phyloP scores from a whole-genome alignment of 2,113 vertebrate genomes.

The Taurulus bubalis region DNA sequence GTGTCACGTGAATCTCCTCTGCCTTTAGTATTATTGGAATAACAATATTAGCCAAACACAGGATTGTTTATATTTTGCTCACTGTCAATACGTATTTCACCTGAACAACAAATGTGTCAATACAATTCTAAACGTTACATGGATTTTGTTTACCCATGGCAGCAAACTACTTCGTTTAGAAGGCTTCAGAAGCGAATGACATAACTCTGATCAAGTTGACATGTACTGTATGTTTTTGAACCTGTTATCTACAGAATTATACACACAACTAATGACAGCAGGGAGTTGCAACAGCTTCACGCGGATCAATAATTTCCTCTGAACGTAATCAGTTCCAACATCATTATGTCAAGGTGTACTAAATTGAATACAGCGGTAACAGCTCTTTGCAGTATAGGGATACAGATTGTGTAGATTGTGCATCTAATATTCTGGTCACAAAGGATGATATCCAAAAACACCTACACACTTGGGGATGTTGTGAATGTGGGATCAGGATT shows the following conservation, averaged over 20 bases:
- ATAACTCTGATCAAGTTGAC: neutral
- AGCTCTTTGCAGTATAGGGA: neutral
- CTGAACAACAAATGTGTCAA: neutral
- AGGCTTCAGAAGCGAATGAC: neutral
- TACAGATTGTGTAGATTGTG: neutral
- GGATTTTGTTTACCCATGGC: neutral
- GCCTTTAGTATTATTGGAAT: neutral
- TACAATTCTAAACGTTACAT: neutral
- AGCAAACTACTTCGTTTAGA: neutral
- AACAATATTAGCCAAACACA: neutral
- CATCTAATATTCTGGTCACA: neutral
- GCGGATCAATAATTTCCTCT: slow-evolving; percentile 47
- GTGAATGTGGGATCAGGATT: neutral
- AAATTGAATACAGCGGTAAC: neutral
- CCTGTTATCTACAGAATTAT: slow-evolving; percentile 35
- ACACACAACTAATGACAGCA: slow-evolving; percentile 18
- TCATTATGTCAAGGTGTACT: slow-evolving; percentile 16
- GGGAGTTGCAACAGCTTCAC: neutral
- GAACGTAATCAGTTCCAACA: slow-evolving; percentile 31
- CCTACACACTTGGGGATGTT: neutral
- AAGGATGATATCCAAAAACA: neutral
- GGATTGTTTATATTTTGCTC: neutral
- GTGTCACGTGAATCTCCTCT: neutral
- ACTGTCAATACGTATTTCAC: slow-evolving; percentile 4
- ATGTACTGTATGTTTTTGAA: neutral